Conservation (phyloP, 2,113 vertebrate genomes). For the Scatophagus argus region DNA sequence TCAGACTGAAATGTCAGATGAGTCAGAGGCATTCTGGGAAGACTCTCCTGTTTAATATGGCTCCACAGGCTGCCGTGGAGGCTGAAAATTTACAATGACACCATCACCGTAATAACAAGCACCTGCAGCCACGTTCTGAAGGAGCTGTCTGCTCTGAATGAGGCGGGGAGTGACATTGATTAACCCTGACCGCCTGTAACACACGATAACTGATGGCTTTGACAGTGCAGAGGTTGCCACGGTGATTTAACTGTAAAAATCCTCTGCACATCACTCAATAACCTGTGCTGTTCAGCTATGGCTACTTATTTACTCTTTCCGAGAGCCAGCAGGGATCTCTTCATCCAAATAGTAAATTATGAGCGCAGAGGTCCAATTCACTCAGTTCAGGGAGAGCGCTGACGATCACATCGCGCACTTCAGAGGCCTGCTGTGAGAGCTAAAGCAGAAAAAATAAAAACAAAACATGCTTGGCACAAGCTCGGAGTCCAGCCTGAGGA, state of each 20-base stretch:
- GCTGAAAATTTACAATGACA: constrained; percentile 70
- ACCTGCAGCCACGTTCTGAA: constrained; percentile 70
- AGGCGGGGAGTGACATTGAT: constrained; percentile 65
- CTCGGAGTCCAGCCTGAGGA: constrained; percentile 4
- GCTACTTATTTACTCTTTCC: constrained; percentile 38
- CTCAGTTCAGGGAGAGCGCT: constrained; percentile 43
- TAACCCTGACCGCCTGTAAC: constrained; percentile 67
- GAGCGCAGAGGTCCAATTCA: constrained; percentile 12
- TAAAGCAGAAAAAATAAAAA: constrained; percentile 57
- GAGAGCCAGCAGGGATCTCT: constrained; percentile 19
- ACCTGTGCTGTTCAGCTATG: constrained; percentile 29
- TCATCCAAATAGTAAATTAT: constrained; percentile 25
- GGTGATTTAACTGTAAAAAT: constrained; percentile 47
- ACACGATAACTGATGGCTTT: constrained; percentile 54
- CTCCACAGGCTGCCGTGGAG: constrained; percentile 50
- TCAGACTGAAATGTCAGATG: constrained; percentile 80
- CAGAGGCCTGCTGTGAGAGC: constrained; percentile 41
- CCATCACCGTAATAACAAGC: constrained; percentile 66
- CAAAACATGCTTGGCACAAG: constrained; percentile 31
- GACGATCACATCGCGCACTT: constrained; percentile 30
- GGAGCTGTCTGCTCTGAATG: constrained; percentile 53
- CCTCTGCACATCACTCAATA: constrained; percentile 34
- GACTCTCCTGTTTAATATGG: constrained; percentile 74
- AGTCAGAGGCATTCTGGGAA: constrained; percentile 78
- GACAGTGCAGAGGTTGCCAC: constrained; percentile 23